Base-by-base conservation (phyloP, 2,797 vertebrate species). In the Arrhamphus sclerolepis region DNA sequence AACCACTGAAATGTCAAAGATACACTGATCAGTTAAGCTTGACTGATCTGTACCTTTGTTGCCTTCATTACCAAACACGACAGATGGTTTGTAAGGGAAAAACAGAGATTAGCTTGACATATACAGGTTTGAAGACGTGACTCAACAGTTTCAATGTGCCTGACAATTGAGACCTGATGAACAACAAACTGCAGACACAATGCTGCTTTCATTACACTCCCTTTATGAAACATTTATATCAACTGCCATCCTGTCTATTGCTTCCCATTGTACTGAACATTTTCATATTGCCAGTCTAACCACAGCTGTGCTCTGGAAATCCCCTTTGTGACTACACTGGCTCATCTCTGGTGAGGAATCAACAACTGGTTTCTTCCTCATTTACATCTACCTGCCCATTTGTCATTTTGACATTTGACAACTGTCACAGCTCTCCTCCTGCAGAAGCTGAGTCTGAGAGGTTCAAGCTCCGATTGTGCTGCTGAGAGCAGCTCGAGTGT, bases 391-490 rank as follows among this genome's bases (percentile, higher is more conserved):
- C 46, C 52, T 49, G 46, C n/a, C 58, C 52, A 1, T 41, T 48
- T 20, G 55, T 43, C 34, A 0, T 8, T 20, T 54, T 48, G 78
- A 83, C 71, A 72, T 85, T 75, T 79, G 66, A 82, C 81, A 83
- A 83, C 66, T 66, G 61, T 67, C 52, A 41, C 31, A 1, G 48
- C 54, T 53, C 56, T 34, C 70, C 62, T 62, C 80, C 75, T 65
- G 71, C 28, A 77, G 65, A 52, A 70, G 72, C 39, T 2, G 51
- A 64, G 60, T n/a, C 31, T 22, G 67, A 71, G 63, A 79, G 65
- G 60, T 75, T 72, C 49, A 20, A 39, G 55, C 46, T n/a, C 60
- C 73, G 72, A 77, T 6, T 22, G 56, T 21, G 72, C 57, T 59
- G 68, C 64, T 44, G 67, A 60, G 54, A 67, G 29, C 14, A 48